phyloP scores from a whole-genome alignment of 2,888 invertebrate genomes.

The Pantelozetes paolii region DNA sequence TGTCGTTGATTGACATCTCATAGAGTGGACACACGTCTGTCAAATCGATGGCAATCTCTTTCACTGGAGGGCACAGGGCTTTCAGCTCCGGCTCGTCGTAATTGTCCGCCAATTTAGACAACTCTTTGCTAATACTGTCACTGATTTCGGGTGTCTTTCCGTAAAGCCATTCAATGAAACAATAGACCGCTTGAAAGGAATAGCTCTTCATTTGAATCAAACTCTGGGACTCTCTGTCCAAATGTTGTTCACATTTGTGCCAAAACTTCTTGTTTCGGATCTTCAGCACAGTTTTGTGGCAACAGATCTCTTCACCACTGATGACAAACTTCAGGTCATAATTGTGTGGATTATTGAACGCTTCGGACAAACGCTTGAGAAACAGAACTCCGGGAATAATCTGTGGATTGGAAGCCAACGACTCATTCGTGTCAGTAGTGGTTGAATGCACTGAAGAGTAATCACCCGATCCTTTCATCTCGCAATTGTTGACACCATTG shows the following conservation, averaged over 20 bases:
- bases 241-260: background rate
- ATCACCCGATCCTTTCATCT: background rate
- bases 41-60: background rate
- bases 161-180: background rate
- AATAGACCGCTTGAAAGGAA: background rate
- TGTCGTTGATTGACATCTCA: background rate
- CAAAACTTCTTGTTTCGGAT: background rate
- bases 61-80: background rate
- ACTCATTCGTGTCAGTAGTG: background rate
- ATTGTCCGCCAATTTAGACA: background rate
- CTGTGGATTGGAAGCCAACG: background rate
- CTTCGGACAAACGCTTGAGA: background rate
- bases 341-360: background rate
- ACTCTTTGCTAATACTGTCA: background rate
- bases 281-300: slow-evolving; percentile 14
- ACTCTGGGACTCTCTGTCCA: background rate
- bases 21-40: background rate
- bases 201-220: background rate
- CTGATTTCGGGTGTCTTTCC: background rate
- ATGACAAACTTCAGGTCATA: background rate
- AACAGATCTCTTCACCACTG: background rate
- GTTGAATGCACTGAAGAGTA: background rate
- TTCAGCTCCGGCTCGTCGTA: background rate
- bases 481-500: no score
- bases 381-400: background rate